phyloP scores from a whole-genome alignment of 2,113 vertebrate genomes.

The Dasyprocta punctata region DNA sequence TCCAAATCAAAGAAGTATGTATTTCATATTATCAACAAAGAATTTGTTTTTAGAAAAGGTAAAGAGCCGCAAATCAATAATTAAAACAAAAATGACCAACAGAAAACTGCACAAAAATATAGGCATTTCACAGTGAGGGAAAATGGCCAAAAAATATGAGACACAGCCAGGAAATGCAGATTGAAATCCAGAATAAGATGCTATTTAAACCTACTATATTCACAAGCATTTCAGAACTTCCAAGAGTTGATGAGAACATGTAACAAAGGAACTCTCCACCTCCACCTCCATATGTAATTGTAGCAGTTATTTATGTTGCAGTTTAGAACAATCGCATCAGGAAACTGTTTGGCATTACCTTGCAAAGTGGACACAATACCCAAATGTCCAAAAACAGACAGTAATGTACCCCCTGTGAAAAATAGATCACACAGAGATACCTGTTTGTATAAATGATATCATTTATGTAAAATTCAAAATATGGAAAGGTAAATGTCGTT shows the following conservation, averaged over 20 bases:
- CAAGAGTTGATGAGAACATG: neutral
- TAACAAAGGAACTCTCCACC: neutral
- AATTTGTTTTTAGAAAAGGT: neutral
- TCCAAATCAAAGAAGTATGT: neutral
- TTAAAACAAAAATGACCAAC: neutral
- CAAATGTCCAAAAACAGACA: neutral
- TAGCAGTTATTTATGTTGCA: neutral
- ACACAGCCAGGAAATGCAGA: neutral
- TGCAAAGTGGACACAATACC: neutral
- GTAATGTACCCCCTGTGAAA: neutral
- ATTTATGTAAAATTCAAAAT: neutral
- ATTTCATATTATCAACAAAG: neutral
- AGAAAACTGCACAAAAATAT: neutral
- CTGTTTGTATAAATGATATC: neutral
- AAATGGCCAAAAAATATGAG: neutral
- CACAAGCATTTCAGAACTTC: neutral
- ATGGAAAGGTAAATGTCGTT: neutral
- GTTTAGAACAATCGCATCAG: neutral
- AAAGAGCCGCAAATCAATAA: neutral
- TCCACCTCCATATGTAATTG: neutral
- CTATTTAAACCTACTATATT: neutral
- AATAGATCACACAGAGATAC: neutral
- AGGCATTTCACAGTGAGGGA: neutral
- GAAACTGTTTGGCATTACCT: neutral
- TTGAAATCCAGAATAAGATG: neutral